A percentile compares a stretch with the other conserved stretches of the same genome.
phyloP scores from a whole-genome alignment of 2,888 invertebrate species.

The Graphium colonna region DNA sequence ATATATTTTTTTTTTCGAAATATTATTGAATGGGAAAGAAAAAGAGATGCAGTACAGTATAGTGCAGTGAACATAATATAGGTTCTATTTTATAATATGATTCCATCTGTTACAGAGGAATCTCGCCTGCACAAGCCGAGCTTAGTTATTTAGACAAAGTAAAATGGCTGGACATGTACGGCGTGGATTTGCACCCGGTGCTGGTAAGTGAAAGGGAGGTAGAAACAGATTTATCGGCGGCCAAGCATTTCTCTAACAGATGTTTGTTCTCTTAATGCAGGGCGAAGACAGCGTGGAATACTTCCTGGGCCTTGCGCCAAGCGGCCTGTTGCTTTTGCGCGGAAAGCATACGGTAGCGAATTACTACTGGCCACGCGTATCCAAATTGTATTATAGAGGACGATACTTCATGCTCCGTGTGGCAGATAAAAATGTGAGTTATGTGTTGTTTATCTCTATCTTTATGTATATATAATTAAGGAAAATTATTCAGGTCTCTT shows the following conservation, averaged over 20 bases:
- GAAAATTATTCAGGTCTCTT: no score
- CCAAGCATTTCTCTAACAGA: constrained; percentile 18
- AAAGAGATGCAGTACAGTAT: no score
- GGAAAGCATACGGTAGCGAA: constrained; percentile 98
- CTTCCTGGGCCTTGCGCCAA: constrained; percentile 96
- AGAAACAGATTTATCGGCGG: constrained; percentile 1
- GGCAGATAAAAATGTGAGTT: constrained; percentile 95
- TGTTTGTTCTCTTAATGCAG: constrained; percentile 66
- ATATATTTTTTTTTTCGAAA: no score
- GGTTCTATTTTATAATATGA: background rate
- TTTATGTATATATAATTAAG: no score
- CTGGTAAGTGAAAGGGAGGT: constrained; percentile 83
- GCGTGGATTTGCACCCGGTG: constrained; percentile 97
- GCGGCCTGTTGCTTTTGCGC: constrained; percentile 95
- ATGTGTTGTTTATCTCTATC: background rate
- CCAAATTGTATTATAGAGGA: constrained; percentile 97
- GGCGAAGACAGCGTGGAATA: constrained; percentile 98
- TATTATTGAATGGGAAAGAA: no score
- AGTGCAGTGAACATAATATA: no score
- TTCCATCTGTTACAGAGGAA: constrained; percentile 81
- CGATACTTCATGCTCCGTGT: constrained; percentile 98
- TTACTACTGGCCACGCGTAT: constrained; percentile 98
- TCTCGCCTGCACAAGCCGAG: constrained; percentile 95
- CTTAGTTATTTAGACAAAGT: constrained; percentile 97
- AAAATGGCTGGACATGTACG: constrained; percentile 99